Conservation (phyloP, 35 echinoderm and acorn worm genomes). For the Ophiothrix spiculata region DNA sequence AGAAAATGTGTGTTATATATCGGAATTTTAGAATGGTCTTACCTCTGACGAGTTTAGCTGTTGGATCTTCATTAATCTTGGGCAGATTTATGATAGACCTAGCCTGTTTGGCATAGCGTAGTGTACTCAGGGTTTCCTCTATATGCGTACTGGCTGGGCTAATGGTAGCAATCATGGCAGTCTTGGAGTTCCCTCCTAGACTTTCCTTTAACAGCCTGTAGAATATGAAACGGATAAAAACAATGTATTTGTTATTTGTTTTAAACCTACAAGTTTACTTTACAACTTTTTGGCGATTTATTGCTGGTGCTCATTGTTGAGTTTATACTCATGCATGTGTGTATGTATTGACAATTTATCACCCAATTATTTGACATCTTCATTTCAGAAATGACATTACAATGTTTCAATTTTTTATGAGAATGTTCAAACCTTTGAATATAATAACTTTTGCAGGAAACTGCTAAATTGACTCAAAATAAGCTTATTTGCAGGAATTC, state of each 20-base stretch:
- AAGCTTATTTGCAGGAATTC: too few species aligned
- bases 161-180: slow-evolving; percentile 96
- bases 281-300: background rate
- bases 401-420: background rate
- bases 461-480: too few species aligned
- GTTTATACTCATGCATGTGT: background rate
- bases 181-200: slow-evolving; percentile 89
- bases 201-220: slow-evolving; percentile 90
- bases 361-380: background rate
- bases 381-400: background rate
- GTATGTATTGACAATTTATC: background rate
- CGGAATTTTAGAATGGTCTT: too few species aligned
- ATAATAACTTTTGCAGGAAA: too few species aligned
- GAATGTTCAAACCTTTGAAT: too few species aligned
- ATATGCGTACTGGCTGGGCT: slow-evolving; percentile 80
- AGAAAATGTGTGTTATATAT: too few species aligned
- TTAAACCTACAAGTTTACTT: background rate
- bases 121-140: slow-evolving; percentile 92
- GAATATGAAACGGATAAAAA: background rate
- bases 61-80: slow-evolving; percentile 97
- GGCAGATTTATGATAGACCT: slow-evolving; percentile 88
- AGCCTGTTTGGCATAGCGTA: slow-evolving; percentile 94
- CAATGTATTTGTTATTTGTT: background rate
- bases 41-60: slow-evolving; percentile 91
- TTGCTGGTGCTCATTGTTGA: background rate